Evolutionary conservation across 2,113 vertebrate genomes (phyloP), one percentile per base, ranked within the genome.

Genomic region (Symphodus melops): DNA sequence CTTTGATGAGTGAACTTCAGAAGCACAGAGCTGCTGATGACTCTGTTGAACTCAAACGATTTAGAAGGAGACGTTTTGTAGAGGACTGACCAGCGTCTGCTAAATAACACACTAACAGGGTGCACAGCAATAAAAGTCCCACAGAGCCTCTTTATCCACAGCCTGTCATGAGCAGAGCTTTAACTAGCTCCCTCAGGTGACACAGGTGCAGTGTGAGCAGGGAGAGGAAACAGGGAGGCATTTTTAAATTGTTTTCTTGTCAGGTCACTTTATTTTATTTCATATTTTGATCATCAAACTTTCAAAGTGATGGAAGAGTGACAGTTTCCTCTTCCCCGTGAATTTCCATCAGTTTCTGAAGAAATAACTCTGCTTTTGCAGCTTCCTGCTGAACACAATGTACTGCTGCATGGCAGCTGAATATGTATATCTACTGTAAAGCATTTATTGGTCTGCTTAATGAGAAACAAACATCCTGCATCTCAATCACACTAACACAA

Each of bases 181-280:
- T 68, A 71, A 85, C 64, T 67, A 25, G 62, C 4, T 33, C 44
- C 78, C 75, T 52, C 37, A 73, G 79, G 75, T 73, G 55, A 56
- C 6, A 9, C 1, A 2, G 41, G 23, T 17, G 44, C 56, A 37
- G 9, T 10, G 28, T 33, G 54, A 62, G 76, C 23, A 48, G 64
- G 17, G 3, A 19, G 28, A 53, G 55, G 39, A 81, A 72, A 76
- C 23, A 3, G 48, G 6, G 1, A 72, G 11, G 25, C n/a, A 44
- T 54, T 66, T 57, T 59, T 17, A 75, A 68, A 71, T 25, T 25
- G 25, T 4, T 4, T 25, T 25, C 4, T 25, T 25, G 25, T 25
- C 25, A 25, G 25, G 61, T 14, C 23, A 21, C 33, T 60, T 37
- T 0, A 5, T 37, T 77, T 44, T n/a, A 4, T 52, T 33, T 33